Evolutionary conservation across 2,888 invertebrate species (phyloP).

Genomic region (Notodonta dromedarius): DNA sequence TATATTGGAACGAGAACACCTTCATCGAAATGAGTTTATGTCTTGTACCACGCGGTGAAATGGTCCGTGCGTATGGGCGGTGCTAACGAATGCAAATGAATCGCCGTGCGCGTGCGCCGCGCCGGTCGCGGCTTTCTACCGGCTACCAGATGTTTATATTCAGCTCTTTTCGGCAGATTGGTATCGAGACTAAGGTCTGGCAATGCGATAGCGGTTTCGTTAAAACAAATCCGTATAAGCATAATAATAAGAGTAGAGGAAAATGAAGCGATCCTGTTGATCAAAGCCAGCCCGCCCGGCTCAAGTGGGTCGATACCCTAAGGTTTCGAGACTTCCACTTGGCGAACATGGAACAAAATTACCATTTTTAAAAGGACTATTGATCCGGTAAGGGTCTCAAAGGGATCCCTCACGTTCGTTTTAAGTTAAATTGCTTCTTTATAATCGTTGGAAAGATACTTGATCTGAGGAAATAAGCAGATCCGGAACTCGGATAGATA

Average conservation of each 20-base stretch:
- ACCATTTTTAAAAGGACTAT: neutral
- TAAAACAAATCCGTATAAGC: too few species aligned
- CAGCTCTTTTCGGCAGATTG: slow-evolving; percentile 1
- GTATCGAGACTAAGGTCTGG: neutral
- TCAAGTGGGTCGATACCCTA: too few species aligned
- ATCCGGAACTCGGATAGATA: too few species aligned
- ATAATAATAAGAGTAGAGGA: too few species aligned
- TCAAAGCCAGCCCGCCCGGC: too few species aligned
- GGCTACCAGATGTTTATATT: slow-evolving; percentile 10
- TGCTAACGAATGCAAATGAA: slow-evolving; percentile 38
- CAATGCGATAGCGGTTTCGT: too few species aligned
- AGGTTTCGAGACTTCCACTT: too few species aligned
- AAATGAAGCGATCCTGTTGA: too few species aligned
- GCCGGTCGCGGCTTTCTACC: slow-evolving; percentile 33
- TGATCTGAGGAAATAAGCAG: too few species aligned
- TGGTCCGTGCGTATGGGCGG: slow-evolving; percentile 22
- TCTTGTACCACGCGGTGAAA: slow-evolving; percentile 19
- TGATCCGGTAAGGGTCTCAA: neutral
- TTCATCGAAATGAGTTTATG: neutral
- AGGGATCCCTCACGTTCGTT: neutral
- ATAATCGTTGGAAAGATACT: neutral
- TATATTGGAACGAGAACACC: too few species aligned
- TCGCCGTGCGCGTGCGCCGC: slow-evolving; percentile 18
- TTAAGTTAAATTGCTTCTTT: neutral
- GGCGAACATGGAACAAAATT: neutral